A percentile compares a stretch with the other conserved stretches of the same genome.
Conservation (phyloP, 2,888 invertebrate species). For the Trichopria drosophilae region DNA sequence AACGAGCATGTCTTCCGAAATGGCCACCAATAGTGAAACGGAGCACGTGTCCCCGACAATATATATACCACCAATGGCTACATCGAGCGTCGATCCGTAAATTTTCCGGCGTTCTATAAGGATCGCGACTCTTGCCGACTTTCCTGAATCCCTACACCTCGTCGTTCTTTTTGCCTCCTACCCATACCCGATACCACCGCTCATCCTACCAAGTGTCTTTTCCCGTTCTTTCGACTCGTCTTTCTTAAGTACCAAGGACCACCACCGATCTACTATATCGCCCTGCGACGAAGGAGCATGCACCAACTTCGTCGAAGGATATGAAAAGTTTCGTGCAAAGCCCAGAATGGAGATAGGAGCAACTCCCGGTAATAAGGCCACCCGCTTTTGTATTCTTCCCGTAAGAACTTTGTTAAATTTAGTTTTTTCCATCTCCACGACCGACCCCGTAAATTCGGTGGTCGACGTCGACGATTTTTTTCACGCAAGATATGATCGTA, state of each 20-base stretch:
- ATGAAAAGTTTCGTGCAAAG: slow-evolving; percentile 37
- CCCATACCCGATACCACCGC: slow-evolving; percentile 1
- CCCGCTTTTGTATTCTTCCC: slow-evolving; percentile 35
- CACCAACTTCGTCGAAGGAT: slow-evolving; percentile 32
- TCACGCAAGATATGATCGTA: no score
- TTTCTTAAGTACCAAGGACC: slow-evolving; percentile 33
- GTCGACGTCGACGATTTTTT: background rate
- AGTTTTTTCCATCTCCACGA: slow-evolving; percentile 7
- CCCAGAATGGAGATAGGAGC: slow-evolving; percentile 35
- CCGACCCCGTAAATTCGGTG: background rate
- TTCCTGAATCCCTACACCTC: no score
- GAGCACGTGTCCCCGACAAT: slow-evolving; percentile 30
- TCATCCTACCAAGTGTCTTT: slow-evolving; percentile 19
- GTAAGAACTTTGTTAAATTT: slow-evolving; percentile 20
- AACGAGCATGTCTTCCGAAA: slow-evolving; percentile 31
- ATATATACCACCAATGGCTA: no score
- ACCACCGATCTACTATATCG: slow-evolving; percentile 31
- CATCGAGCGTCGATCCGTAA: slow-evolving; percentile 33
- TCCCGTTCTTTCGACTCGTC: slow-evolving; percentile 27
- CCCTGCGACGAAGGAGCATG: slow-evolving; percentile 31
- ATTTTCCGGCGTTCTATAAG: slow-evolving; percentile 25
- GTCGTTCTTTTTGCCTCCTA: slow-evolving; percentile 27
- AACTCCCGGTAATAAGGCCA: slow-evolving; percentile 37
- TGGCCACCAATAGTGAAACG: slow-evolving; percentile 22
- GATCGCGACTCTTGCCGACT: no score